These are phyloP conservation scores for Gandaritis pyraliata DNA, from an alignment of 2,888 invertebrate genomes.

Conservation along the genomic window DNA sequence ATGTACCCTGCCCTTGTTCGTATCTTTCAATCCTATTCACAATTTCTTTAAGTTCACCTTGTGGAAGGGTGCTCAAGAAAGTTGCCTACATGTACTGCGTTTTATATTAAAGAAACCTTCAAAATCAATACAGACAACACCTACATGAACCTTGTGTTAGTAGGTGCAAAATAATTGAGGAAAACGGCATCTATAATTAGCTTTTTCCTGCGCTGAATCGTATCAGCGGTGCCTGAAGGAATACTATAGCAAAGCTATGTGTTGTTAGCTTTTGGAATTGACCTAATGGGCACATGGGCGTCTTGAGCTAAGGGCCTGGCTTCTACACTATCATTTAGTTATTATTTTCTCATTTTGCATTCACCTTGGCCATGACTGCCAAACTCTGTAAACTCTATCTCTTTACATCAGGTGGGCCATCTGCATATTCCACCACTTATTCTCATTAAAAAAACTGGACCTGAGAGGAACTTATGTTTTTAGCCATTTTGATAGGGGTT, in stretches of 20 bases:
- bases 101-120: neutral
- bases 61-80: neutral
- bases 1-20: slow-evolving; percentile 4
- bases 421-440: too few species aligned
- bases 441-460: too few species aligned
- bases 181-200: slow-evolving; percentile 15
- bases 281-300: too few species aligned
- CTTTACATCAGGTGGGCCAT: too few species aligned
- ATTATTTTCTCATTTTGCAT: too few species aligned
- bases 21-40: neutral
- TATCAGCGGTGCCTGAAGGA: slow-evolving; percentile 10
- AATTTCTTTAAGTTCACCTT: slow-evolving; percentile 1
- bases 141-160: neutral
- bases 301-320: too few species aligned
- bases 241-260: slow-evolving; percentile 9
- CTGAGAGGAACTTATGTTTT: too few species aligned
- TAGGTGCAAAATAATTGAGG: neutral
- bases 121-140: neutral
- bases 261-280: too few species aligned
- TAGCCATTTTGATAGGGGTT: too few species aligned
- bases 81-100: slow-evolving; percentile 5
- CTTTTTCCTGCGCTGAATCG: slow-evolving; percentile 14
- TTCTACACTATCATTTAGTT: too few species aligned
- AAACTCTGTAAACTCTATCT: too few species aligned
- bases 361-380: too few species aligned